phyloP scores from a whole-genome alignment of 2,888 invertebrate species.

The Coenonympha glycerion region DNA sequence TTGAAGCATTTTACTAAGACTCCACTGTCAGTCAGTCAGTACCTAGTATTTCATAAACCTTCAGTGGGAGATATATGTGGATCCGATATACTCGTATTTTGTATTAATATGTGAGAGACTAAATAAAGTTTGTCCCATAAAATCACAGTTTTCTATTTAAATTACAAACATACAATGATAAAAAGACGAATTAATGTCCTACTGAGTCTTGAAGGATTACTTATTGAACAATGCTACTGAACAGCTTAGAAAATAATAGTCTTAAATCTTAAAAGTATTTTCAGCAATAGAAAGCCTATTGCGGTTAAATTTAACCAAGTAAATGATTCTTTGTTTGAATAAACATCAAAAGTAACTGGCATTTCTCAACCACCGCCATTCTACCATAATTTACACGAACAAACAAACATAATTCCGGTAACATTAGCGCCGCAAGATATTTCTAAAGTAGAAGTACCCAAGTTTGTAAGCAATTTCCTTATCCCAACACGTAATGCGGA shows the following conservation, averaged over 20 bases:
- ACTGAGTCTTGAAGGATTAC: too few relatives aligned
- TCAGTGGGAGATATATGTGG: too few relatives aligned
- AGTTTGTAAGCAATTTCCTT: constrained; percentile 30
- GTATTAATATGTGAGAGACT: too few relatives aligned
- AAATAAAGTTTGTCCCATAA: too few relatives aligned
- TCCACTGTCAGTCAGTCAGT: too few relatives aligned
- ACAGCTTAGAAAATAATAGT: too few relatives aligned
- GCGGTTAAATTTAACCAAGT: background rate
- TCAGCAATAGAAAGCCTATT: background rate
- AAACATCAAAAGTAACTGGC: constrained; percentile 11
- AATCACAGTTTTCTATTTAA: too few relatives aligned
- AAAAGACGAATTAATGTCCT: too few relatives aligned
- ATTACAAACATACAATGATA: too few relatives aligned
- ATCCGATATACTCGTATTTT: too few relatives aligned
- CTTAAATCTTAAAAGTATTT: background rate
- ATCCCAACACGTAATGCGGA: constrained; percentile 32
- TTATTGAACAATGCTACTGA: too few relatives aligned
- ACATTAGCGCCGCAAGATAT: constrained; percentile 27
- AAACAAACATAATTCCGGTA: constrained; percentile 27
- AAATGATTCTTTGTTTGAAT: background rate
- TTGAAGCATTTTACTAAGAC: background rate
- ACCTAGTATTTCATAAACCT: too few relatives aligned
- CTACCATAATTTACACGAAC: constrained; percentile 20
- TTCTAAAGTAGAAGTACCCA: constrained; percentile 26
- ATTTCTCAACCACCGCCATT: constrained; percentile 12